Conservation (phyloP, 1,140 invertebrate species). For the Wasmannia auropunctata region DNA sequence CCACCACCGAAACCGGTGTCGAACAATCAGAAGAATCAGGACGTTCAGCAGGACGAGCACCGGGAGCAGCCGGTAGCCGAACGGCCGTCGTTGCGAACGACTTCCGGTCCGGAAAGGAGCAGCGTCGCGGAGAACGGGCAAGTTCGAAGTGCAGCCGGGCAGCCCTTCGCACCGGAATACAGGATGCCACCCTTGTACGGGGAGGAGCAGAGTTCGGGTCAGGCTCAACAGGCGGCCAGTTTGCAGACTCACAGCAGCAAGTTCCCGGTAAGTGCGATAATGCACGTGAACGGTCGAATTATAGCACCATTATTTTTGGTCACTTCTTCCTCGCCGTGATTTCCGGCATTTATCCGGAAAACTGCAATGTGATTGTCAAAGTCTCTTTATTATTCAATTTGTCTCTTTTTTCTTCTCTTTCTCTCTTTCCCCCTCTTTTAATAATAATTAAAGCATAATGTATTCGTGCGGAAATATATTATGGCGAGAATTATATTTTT, state of each 20-base stretch:
- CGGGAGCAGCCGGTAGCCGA: slow-evolving; percentile 76
- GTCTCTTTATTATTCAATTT: not conserved
- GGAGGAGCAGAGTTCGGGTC: slow-evolving; percentile 82
- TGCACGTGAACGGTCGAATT: not conserved
- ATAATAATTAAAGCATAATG: not conserved
- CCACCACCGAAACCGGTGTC: slow-evolving; percentile 87
- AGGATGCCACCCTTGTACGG: slow-evolving; percentile 84
- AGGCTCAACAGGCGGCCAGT: slow-evolving; percentile 84
- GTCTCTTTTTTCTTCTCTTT: not conserved
- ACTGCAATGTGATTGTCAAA: not conserved
- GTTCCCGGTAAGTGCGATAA: slow-evolving; percentile 88
- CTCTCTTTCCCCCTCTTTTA: not conserved
- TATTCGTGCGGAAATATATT: not conserved
- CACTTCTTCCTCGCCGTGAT: not conserved
- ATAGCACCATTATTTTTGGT: not conserved
- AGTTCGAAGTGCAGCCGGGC: slow-evolving; percentile 79
- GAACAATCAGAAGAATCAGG: slow-evolving; percentile 82
- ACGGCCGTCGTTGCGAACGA: slow-evolving; percentile 61
- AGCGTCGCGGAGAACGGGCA: slow-evolving; percentile 28
- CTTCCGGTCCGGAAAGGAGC: slow-evolving; percentile 82
- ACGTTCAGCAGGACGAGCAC: slow-evolving; percentile 74
- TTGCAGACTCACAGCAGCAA: slow-evolving; percentile 92
- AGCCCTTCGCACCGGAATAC: slow-evolving; percentile 80
- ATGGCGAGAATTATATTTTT: not conserved
- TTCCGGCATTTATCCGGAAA: not conserved